Conservation (phyloP, 2,888 invertebrate genomes). For the Leistus spinibarbis region DNA sequence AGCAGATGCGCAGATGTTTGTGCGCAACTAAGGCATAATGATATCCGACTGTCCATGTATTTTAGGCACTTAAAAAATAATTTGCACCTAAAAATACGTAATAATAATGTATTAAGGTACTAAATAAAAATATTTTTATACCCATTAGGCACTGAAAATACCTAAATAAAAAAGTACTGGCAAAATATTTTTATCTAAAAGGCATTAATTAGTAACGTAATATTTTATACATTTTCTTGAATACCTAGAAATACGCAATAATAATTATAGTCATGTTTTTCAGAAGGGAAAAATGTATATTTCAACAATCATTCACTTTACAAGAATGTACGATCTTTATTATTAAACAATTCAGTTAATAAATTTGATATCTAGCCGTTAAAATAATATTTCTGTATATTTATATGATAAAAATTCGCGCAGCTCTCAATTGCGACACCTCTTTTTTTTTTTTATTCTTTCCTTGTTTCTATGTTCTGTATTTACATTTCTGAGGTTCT, state of each 20-base stretch:
- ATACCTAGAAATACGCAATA: neutral
- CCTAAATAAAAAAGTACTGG: no score
- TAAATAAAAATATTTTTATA: no score
- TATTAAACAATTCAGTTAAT: constrained; percentile 4
- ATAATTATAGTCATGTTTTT: neutral
- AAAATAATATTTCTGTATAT: constrained; percentile 18
- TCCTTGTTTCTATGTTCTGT: neutral
- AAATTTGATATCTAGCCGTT: constrained; percentile 13
- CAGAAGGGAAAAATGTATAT: constrained; percentile 27
- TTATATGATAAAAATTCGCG: neutral
- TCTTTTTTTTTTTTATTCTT: neutral
- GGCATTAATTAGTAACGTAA: no score
- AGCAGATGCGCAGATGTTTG: neutral
- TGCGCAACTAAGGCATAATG: neutral
- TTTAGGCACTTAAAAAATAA: constrained; percentile 34
- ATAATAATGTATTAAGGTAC: neutral
- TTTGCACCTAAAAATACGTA: constrained; percentile 17
- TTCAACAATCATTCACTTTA: constrained; percentile 11
- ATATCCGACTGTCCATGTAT: constrained; percentile 6
- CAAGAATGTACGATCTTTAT: constrained; percentile 23
- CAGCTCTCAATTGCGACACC: neutral
- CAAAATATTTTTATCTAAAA: no score
- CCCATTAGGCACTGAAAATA: no score
- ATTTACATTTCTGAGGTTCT: constrained; percentile 57
- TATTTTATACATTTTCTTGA: no score